phyloP scores from a whole-genome alignment of 2,113 vertebrate genomes.

The Varanus komodoensis region DNA sequence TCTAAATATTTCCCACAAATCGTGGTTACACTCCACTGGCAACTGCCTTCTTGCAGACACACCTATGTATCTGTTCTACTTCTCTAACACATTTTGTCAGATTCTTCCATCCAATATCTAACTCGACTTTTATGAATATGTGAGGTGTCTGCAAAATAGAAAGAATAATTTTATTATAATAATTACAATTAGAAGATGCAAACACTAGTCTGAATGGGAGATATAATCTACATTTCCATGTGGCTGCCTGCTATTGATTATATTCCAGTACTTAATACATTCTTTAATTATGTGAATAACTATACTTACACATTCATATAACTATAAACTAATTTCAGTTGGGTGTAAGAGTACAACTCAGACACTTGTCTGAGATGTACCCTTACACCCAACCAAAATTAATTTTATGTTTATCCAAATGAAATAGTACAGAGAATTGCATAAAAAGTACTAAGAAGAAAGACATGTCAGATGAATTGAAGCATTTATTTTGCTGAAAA shows the following conservation, averaged over 20 bases:
- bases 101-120: slow-evolving; percentile 6
- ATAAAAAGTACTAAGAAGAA: not conserved
- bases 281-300: not conserved
- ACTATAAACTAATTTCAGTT: not conserved
- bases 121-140: slow-evolving; percentile 1
- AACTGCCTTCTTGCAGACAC: not conserved
- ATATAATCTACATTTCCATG: not conserved
- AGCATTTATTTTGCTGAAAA: slow-evolving; percentile 3
- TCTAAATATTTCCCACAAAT: slow-evolving; percentile 14
- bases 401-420: not conserved
- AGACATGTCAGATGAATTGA: not conserved
- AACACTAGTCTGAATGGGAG: not conserved
- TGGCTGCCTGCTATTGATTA: not conserved
- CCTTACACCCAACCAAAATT: not conserved
- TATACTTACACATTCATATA: not conserved
- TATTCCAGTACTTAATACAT: not conserved
- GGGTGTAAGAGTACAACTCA: not conserved
- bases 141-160: slow-evolving; percentile 24
- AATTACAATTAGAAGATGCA: not conserved
- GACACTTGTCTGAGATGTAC: not conserved
- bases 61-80: slow-evolving; percentile 23
- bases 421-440: not conserved
- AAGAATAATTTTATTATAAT: not conserved
- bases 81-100: slow-evolving; percentile 17
- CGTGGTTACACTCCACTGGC: not conserved